These are phyloP conservation scores for Scaptomyza parva DNA, from an alignment of 2,888 invertebrate genomes.

Conservation along the genomic window DNA sequence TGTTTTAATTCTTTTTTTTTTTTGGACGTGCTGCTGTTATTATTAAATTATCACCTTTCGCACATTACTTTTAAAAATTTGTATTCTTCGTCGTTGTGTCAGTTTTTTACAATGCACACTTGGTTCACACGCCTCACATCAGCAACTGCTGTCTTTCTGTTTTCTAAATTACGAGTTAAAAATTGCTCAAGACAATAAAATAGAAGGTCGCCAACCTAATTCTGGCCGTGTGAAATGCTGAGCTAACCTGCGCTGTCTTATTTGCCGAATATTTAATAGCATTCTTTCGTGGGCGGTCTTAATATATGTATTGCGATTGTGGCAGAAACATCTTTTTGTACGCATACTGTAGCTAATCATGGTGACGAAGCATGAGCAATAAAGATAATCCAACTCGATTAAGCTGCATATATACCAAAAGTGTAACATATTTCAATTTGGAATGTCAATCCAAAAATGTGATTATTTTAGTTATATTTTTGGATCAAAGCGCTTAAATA, in stretches of 20 bases:
- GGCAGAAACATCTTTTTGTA: conserved; percentile 20
- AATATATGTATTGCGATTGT: conserved; percentile 42
- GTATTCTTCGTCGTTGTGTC: neutral
- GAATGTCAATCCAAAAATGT: too few species aligned
- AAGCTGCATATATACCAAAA: too few species aligned
- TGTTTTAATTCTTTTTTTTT: too few species aligned
- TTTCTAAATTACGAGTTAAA: conserved; percentile 70
- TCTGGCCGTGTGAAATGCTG: conserved; percentile 61
- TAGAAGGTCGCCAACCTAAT: conserved; percentile 62
- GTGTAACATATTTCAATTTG: too few species aligned
- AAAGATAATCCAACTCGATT: too few species aligned
- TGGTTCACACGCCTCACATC: conserved; percentile 28
- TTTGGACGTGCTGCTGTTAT: conserved; percentile 57
- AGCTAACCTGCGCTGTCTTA: conserved; percentile 10
- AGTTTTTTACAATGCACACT: conserved; percentile 16
- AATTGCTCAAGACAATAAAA: conserved; percentile 68
- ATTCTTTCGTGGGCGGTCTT: conserved; percentile 49
- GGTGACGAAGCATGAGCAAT: too few species aligned
- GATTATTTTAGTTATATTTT: too few species aligned
- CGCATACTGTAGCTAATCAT: too few species aligned
- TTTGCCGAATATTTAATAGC: conserved; percentile 13
- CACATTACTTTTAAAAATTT: conserved; percentile 55
- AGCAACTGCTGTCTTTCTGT: conserved; percentile 40
- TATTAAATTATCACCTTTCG: conserved; percentile 49
- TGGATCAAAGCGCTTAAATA: neutral